Evolutionary conservation across 2,113 vertebrate genomes (phyloP).

Genomic region (Labeo rohita): DNA sequence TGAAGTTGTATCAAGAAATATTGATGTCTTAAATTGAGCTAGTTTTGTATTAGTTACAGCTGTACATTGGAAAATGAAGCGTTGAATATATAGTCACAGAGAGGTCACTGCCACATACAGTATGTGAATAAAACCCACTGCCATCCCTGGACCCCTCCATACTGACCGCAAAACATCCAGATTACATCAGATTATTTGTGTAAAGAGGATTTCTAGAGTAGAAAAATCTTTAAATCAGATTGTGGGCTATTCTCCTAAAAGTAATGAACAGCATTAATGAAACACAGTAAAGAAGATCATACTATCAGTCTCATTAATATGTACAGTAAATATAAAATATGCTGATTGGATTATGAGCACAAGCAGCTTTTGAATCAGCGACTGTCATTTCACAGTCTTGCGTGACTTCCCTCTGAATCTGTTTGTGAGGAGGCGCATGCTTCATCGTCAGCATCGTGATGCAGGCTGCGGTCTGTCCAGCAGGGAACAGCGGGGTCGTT

Average conservation of each 20-base stretch:
- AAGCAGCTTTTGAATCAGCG: constrained; percentile 7
- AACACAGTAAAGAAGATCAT: constrained; percentile 8
- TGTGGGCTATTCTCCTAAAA: constrained; percentile 12
- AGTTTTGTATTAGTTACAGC: background rate
- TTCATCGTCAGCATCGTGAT: background rate
- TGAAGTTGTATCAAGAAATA: background rate
- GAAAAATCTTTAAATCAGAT: constrained; percentile 41
- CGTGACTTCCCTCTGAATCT: background rate
- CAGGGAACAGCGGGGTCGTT: constrained; percentile 26
- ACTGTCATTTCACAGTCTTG: background rate
- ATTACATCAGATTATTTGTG: constrained; percentile 49
- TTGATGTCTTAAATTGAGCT: background rate
- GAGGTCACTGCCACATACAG: background rate
- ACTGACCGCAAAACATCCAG: constrained; percentile 49
- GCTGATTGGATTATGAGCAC: constrained; percentile 25
- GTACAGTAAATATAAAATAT: background rate
- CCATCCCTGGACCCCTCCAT: constrained; percentile 20
- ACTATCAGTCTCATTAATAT: background rate
- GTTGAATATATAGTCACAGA: background rate
- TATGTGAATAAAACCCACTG: background rate
- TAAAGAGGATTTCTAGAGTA: constrained; percentile 46
- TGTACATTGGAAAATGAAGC: background rate
- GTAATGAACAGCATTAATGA: background rate
- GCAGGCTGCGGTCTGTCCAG: constrained; percentile 7
- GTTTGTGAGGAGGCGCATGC: background rate